A percentile compares a stretch with the other conserved stretches of the same genome.
These are phyloP conservation scores for Armadillidium nasatum DNA, from an alignment of 1,140 invertebrate genomes.

Conservation along the genomic window DNA sequence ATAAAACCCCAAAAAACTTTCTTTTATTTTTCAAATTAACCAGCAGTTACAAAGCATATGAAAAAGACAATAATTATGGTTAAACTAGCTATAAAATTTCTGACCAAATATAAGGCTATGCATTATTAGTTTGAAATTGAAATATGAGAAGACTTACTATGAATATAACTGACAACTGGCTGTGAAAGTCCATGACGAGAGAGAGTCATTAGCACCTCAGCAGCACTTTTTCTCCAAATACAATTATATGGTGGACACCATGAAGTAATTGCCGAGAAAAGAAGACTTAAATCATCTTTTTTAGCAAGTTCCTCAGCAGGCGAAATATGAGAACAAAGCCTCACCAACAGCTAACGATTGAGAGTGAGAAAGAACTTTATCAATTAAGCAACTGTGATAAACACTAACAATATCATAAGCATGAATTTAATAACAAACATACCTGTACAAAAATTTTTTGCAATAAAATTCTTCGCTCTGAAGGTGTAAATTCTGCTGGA, in stretches of 20 bases:
- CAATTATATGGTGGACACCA: conserved; percentile 87
- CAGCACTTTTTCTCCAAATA: conserved; percentile 93
- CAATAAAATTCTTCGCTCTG: conserved; percentile 81
- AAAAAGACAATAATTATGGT: too few species aligned
- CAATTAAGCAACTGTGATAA: neutral
- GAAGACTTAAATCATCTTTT: conserved; percentile 91
- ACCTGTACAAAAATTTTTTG: conserved; percentile 97
- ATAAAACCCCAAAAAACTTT: too few species aligned
- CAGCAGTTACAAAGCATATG: too few species aligned
- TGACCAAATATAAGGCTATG: too few species aligned
- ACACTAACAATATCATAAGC: neutral
- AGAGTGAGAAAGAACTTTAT: too few species aligned
- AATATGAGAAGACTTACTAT: conserved; percentile 65
- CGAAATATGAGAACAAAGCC: conserved; percentile 83
- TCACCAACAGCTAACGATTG: conserved; percentile 70
- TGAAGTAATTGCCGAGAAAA: conserved; percentile 94
- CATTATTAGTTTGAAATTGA: too few species aligned
- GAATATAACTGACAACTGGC: conserved; percentile 91
- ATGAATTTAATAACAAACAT: conserved; percentile 36
- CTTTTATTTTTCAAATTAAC: too few species aligned
- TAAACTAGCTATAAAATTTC: too few species aligned
- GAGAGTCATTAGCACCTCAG: conserved; percentile 91
- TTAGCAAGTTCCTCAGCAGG: conserved; percentile 92
- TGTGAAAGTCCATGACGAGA: conserved; percentile 88
- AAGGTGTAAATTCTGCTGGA: conserved; percentile 79